A percentile compares a stretch with the other conserved stretches of the same genome.
Evolutionary conservation across 2,113 vertebrate genomes (phyloP).

Genomic region (Zapornia atra): DNA sequence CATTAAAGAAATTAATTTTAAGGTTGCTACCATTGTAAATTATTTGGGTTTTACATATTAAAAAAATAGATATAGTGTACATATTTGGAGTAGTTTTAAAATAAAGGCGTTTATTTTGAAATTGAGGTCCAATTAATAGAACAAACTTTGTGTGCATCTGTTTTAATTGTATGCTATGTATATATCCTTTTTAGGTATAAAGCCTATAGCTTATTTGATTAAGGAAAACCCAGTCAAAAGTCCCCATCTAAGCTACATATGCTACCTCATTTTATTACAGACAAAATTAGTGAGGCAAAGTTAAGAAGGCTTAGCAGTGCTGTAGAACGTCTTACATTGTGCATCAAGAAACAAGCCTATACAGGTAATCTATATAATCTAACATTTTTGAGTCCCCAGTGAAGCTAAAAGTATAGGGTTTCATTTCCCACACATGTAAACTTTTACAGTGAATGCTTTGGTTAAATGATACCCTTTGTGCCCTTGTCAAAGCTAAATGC

Average conservation of each 20-base stretch:
- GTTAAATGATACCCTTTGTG: neutral
- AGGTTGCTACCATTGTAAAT: neutral
- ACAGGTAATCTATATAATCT: neutral
- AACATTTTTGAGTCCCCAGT: neutral
- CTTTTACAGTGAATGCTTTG: neutral
- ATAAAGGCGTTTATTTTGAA: neutral
- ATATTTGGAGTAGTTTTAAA: neutral
- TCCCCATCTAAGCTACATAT: neutral
- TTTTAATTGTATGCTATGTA: neutral
- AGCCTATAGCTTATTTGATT: neutral
- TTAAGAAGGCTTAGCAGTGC: neutral
- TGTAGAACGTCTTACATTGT: neutral
- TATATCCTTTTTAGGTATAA: neutral
- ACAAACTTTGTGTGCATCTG: neutral
- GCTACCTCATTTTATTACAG: neutral
- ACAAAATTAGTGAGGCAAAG: neutral
- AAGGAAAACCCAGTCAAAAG: neutral
- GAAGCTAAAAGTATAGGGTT: neutral
- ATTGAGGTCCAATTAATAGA: neutral
- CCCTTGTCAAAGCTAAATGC: neutral
- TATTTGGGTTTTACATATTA: neutral
- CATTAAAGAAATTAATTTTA: neutral
- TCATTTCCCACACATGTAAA: neutral
- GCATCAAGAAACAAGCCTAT: neutral
- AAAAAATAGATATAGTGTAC: neutral